Conservation (phyloP, 2,888 invertebrate species). For the Lobophora halterata region DNA sequence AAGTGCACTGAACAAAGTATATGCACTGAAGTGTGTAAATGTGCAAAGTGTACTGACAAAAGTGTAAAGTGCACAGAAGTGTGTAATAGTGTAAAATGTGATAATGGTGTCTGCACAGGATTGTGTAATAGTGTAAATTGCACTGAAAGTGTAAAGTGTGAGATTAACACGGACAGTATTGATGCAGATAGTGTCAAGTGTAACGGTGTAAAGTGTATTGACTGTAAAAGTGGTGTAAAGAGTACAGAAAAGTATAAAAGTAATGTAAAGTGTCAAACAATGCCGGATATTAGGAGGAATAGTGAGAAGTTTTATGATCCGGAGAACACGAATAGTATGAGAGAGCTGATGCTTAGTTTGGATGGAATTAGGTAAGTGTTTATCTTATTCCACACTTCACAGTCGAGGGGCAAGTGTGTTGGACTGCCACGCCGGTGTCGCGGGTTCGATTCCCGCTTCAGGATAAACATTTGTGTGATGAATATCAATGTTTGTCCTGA, state of each 20-base stretch:
- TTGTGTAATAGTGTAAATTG: too few species aligned
- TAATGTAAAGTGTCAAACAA: constrained; percentile 47
- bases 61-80: neutral
- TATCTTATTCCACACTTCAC: constrained; percentile 3
- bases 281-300: constrained; percentile 47
- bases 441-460: too few species aligned
- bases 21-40: neutral
- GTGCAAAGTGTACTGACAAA: constrained; percentile 1
- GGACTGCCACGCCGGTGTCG: too few species aligned
- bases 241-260: neutral
- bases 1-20: constrained; percentile 1
- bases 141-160: neutral
- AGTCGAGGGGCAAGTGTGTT: too few species aligned
- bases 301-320: constrained; percentile 52
- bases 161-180: neutral
- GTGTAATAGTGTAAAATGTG: constrained; percentile 1
- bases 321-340: constrained; percentile 59
- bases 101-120: too few species aligned
- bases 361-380: constrained; percentile 49
- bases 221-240: constrained; percentile 3
- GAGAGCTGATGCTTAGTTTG: constrained; percentile 42
- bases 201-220: neutral
- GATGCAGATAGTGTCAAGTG: neutral
- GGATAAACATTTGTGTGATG: too few species aligned
- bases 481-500: too few species aligned